Evolutionary conservation across 2,888 invertebrate species (phyloP), one percentile per base, ranked within the genome.

Genomic region (Stegana nigrithorax): DNA sequence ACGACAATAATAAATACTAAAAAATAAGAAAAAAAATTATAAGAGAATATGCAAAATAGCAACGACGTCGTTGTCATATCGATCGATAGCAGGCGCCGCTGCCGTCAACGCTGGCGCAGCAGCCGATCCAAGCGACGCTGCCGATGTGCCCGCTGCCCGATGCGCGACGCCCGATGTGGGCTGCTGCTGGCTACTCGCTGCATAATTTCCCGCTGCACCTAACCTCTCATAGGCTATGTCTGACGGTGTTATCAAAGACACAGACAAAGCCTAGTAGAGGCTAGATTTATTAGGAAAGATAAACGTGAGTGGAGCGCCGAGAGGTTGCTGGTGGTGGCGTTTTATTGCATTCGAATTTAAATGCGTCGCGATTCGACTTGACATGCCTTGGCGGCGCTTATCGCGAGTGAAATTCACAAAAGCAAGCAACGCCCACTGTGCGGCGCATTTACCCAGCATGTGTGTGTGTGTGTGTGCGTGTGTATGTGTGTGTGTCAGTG

Each of bases 191-290:
- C 23, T 66, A 59, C 55, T 57, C 44, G 76, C 68, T 72, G 75
- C 51, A 55, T 66, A 55, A 61, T 66, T 75, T 74, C 83, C 84
- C 85, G 83, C 82, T 85, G 86, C 87, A 88, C 88, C 88, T 88
- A 89, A 88, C 88, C 89, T 88, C 89, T 88, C 86, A 87, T 87
- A 88, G 89, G 88, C 89, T 88, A 88, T 89, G 89, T 89, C 89
- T 87, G 84, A 82, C 72, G 39, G 44, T 27, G 25, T 32, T 69
- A 63, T 42, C 26, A 58, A 67, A 67, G 58, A 71, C 78, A 88
- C 88, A 89, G 88, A 89, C 89, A 89, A 88, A 88, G 89, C 89
- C 88, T 89, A 88, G 88, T 87, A 88, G 89, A 89, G 89, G 89
- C 88, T 89, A 88, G 85, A 87, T 87, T 85, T 80, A 78, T 66